phyloP scores from a whole-genome alignment of 1,140 invertebrate species.

The Chrysopa pallens region DNA sequence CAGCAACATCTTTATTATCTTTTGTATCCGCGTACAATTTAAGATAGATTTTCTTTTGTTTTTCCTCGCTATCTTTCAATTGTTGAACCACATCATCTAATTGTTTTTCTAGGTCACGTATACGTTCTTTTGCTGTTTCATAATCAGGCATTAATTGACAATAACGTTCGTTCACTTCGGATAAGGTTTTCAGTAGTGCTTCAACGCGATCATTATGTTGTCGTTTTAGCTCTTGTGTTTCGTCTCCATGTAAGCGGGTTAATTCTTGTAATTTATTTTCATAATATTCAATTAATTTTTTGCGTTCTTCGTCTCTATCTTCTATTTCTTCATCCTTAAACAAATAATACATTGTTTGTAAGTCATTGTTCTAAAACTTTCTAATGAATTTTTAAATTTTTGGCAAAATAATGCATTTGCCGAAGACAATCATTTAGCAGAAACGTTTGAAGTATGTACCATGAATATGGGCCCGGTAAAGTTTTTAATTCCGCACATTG shows the following conservation, averaged over 20 bases:
- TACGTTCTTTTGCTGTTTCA: conserved; percentile 44
- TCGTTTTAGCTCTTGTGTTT: conserved; percentile 50
- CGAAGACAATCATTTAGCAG: too few species aligned
- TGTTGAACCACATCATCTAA: conserved; percentile 45
- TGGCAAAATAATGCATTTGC: not conserved
- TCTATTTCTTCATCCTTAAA: conserved; percentile 4
- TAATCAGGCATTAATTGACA: conserved; percentile 47
- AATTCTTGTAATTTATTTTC: conserved; percentile 54
- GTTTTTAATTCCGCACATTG: too few species aligned
- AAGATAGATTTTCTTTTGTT: conserved; percentile 57
- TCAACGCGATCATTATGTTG: conserved; percentile 64
- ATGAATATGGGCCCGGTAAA: too few species aligned
- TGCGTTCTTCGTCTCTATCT: conserved; percentile 38
- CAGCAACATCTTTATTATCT: not conserved
- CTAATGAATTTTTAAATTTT: not conserved
- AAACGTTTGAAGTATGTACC: too few species aligned
- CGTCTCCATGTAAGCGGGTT: conserved; percentile 44
- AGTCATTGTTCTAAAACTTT: not conserved
- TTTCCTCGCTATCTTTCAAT: conserved; percentile 49
- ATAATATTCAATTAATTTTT: conserved; percentile 46
- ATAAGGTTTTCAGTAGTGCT: conserved; percentile 52
- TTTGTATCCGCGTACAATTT: conserved; percentile 45
- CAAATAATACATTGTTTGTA: not conserved
- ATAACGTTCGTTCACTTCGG: conserved; percentile 58
- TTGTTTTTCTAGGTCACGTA: conserved; percentile 44